Conservation (phyloP, 2,888 invertebrate species). For the Trichogramma dendrolimi region DNA sequence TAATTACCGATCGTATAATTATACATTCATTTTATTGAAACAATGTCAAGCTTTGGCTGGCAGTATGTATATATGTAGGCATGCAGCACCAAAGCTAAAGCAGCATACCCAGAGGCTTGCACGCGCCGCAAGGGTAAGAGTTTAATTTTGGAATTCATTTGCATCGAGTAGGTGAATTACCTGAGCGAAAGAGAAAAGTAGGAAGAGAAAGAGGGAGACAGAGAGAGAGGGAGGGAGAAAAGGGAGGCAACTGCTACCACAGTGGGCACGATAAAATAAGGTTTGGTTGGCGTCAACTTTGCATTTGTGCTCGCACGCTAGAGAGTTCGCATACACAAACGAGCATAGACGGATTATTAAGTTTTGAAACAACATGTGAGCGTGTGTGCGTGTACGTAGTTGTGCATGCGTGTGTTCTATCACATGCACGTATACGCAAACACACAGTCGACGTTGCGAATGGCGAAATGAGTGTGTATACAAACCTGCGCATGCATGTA, state of each 20-base stretch:
- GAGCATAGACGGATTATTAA: conserved; percentile 2
- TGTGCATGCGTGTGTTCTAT: neutral
- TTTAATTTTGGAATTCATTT: conserved; percentile 40
- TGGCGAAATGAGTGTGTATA: no score
- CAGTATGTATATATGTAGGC: no score
- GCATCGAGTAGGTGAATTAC: conserved; percentile 28
- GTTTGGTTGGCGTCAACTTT: conserved; percentile 2
- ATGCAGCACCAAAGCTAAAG: no score
- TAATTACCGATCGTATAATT: no score
- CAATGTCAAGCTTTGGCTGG: no score
- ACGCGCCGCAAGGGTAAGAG: conserved; percentile 20
- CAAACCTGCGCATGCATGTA: no score
- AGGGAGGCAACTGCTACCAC: neutral
- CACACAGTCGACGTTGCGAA: neutral
- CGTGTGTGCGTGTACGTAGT: neutral
- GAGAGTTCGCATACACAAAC: no score
- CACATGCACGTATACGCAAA: neutral
- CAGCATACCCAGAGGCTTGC: neutral
- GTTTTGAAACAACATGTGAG: conserved; percentile 7
- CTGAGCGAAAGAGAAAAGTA: neutral
- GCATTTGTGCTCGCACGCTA: neutral
- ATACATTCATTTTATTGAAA: no score
- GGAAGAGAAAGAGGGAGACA: no score
- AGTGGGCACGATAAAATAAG: neutral
- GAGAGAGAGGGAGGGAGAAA: no score